Evolutionary conservation across 2,888 invertebrate genomes (phyloP).

Genomic region (Neoscelio sp.): DNA sequence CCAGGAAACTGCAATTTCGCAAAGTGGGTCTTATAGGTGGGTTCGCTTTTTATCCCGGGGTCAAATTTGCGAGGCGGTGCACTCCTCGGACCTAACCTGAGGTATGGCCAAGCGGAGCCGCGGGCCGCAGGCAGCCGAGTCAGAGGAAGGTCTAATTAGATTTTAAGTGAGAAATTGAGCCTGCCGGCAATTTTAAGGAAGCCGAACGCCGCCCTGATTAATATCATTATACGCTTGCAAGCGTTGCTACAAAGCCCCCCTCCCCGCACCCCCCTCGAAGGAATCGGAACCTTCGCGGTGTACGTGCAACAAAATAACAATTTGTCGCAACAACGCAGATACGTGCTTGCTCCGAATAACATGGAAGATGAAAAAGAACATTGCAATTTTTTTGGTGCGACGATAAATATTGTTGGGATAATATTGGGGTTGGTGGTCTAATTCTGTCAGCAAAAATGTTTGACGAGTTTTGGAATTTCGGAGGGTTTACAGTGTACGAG

Average conservation of each 20-base stretch:
- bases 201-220: conserved; percentile 82
- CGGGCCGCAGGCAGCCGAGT: conserved; percentile 71
- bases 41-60: conserved; percentile 77
- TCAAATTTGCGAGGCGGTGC: conserved; percentile 75
- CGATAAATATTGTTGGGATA: conserved; percentile 31
- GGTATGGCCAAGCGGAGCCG: conserved; percentile 58
- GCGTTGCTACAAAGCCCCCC: conserved; percentile 59
- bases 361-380: conserved; percentile 17
- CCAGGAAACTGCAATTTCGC: conserved; percentile 81
- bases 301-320: conserved; percentile 44
- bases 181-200: conserved; percentile 83
- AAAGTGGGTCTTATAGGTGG: conserved; percentile 77
- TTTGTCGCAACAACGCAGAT: conserved; percentile 48
- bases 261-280: conserved; percentile 51
- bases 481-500: too few relatives aligned
- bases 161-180: conserved; percentile 83
- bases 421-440: conserved; percentile 15
- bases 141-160: conserved; percentile 81
- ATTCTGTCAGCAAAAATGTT: conserved; percentile 21
- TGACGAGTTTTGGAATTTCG: too few relatives aligned
- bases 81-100: conserved; percentile 59
- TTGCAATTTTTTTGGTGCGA: conserved; percentile 10
- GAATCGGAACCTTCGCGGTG: conserved; percentile 38
- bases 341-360: conserved; percentile 32
- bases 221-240: conserved; percentile 80